Evolutionary conservation across 1,140 invertebrate genomes (phyloP).

Genomic region (Scylla paramamosain): DNA sequence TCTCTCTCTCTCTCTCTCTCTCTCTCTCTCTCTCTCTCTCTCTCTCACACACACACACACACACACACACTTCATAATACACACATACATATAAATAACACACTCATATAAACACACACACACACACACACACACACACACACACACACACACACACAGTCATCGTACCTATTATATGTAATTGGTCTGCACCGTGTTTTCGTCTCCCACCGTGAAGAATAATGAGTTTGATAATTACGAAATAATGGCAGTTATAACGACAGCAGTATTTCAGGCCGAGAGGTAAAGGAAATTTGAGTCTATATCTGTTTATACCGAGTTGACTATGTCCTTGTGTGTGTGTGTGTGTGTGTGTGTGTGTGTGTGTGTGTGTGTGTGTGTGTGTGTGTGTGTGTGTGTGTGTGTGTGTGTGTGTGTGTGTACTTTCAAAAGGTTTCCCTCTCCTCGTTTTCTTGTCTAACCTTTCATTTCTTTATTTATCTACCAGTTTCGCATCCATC

Average conservation of each 20-base stretch:
- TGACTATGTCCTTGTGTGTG: neutral
- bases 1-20: too few species aligned
- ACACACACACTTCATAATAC: neutral
- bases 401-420: too few species aligned
- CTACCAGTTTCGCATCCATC: neutral
- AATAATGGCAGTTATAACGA: neutral
- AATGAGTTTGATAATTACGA: slow-evolving; percentile 15
- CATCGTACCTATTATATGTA: neutral
- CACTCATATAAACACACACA: neutral
- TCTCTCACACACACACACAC: neutral
- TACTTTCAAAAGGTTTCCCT: neutral
- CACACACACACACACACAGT: neutral
- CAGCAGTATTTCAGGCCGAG: neutral
- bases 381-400: too few species aligned
- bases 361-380: too few species aligned
- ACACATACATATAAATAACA: neutral
- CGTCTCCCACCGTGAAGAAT: slow-evolving; percentile 6
- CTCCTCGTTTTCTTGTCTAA: neutral
- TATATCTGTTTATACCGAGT: neutral
- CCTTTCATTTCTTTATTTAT: neutral
- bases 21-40: too few species aligned
- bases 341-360: slow-evolving; percentile 5
- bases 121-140: neutral
- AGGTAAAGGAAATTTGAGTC: neutral
- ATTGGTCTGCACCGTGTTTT: neutral